Evolutionary conservation across 2,888 invertebrate genomes (phyloP).

Genomic region (Muschampia plurimacula): DNA sequence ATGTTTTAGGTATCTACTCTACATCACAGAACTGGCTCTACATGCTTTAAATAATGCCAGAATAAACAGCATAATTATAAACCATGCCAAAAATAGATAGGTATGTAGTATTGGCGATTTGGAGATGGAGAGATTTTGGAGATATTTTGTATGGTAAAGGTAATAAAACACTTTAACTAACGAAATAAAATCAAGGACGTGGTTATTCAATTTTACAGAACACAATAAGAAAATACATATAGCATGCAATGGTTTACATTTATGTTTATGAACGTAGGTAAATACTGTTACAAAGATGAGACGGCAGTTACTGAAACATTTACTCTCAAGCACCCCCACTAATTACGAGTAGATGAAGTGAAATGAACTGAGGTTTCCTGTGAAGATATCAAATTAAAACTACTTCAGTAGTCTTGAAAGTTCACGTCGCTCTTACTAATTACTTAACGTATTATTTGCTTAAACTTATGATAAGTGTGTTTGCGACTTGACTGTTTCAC

Average conservation of each 20-base stretch:
- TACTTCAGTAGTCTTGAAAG: slow-evolving; percentile 24
- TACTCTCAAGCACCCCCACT: slow-evolving; percentile 19
- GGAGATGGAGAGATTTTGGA: too few species aligned
- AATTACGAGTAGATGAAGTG: slow-evolving; percentile 16
- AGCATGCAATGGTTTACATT: neutral
- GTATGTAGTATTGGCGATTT: too few species aligned
- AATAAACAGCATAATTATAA: too few species aligned
- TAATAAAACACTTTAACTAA: too few species aligned
- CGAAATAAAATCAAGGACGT: too few species aligned
- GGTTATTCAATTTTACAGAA: too few species aligned
- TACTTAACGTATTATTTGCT: slow-evolving; percentile 20
- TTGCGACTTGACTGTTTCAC: slow-evolving; percentile 16
- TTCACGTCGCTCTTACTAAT: slow-evolving; percentile 34
- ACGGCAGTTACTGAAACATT: slow-evolving; percentile 11
- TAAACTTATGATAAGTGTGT: slow-evolving; percentile 4
- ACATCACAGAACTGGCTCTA: too few species aligned
- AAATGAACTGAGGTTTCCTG: slow-evolving; percentile 29
- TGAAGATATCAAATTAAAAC: slow-evolving; percentile 35
- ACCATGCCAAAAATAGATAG: too few species aligned
- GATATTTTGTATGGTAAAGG: too few species aligned
- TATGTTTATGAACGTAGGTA: neutral
- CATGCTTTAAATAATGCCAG: too few species aligned
- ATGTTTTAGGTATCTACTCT: too few species aligned
- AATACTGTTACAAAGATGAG: slow-evolving; percentile 3
- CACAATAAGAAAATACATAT: too few species aligned